These are phyloP conservation scores for Ochropacha duplaris DNA, from an alignment of 2,888 invertebrate genomes.

Conservation along the genomic window DNA sequence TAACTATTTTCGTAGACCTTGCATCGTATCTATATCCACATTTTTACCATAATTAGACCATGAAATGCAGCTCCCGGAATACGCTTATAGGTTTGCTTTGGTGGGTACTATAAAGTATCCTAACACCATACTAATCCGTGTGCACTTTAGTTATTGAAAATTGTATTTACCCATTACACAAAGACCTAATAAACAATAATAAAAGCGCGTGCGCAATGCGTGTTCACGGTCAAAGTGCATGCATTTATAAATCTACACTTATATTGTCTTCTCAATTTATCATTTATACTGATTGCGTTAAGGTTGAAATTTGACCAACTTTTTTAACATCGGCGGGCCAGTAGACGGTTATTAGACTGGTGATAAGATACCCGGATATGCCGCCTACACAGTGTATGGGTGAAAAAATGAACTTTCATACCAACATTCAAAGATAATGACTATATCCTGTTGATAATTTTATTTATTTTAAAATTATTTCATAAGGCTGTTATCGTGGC, in stretches of 20 bases:
- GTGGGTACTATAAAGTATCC: too few relatives aligned
- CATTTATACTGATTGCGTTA: neutral
- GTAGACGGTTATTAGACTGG: constrained; percentile 46
- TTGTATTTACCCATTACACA: neutral
- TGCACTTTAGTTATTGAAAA: neutral
- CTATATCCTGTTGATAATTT: constrained; percentile 2
- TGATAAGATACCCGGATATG: constrained; percentile 44
- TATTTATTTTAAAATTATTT: constrained; percentile 17
- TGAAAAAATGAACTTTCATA: neutral
- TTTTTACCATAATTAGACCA: too few relatives aligned
- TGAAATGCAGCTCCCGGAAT: too few relatives aligned
- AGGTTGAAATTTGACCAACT: constrained; percentile 18
- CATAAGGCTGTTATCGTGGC: constrained; percentile 18
- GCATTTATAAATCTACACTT: neutral
- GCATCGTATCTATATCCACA: too few relatives aligned
- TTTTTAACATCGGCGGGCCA: constrained; percentile 6
- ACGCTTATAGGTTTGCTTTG: too few relatives aligned
- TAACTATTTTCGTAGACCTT: too few relatives aligned
- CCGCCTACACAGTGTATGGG: neutral
- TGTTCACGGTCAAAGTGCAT: constrained; percentile 8
- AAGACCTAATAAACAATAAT: neutral
- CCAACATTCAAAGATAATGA: constrained; percentile 13
- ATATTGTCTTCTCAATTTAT: neutral
- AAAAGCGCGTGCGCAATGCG: constrained; percentile 14
- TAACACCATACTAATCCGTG: too few relatives aligned